Conservation (phyloP, 1,140 invertebrate species). For the Pseudomyrmex dendroicus region DNA sequence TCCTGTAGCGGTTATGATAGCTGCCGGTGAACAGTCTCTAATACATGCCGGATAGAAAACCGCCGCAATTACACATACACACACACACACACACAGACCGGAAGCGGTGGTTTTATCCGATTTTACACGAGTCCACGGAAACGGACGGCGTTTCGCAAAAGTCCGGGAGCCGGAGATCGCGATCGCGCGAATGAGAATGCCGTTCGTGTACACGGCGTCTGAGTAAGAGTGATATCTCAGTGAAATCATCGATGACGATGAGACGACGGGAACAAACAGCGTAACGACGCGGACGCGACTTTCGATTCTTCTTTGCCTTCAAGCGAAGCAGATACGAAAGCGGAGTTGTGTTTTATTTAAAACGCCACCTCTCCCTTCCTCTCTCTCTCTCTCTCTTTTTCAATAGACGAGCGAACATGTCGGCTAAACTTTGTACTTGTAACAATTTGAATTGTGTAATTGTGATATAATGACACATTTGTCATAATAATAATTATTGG, state of each 20-base stretch:
- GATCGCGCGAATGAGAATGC: constrained; percentile 14
- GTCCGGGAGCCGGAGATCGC: constrained; percentile 39
- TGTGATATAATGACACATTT: not conserved
- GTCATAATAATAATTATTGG: too few relatives aligned
- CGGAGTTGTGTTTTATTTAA: not conserved
- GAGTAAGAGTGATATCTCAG: constrained; percentile 72
- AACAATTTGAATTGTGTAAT: not conserved
- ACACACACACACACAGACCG: too few relatives aligned
- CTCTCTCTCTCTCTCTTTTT: too few relatives aligned
- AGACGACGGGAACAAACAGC: constrained; percentile 67
- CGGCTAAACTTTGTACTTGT: not conserved
- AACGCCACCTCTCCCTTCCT: too few relatives aligned
- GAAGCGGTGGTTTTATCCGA: constrained; percentile 46
- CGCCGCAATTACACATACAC: too few relatives aligned
- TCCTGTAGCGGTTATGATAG: constrained; percentile 13
- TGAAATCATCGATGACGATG: constrained; percentile 80
- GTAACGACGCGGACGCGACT: constrained; percentile 61
- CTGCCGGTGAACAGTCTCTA: not conserved
- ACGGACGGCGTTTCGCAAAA: constrained; percentile 48
- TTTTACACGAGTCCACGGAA: constrained; percentile 38
- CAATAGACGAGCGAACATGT: too few relatives aligned
- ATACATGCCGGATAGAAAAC: constrained; percentile 51
- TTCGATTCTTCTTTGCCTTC: constrained; percentile 70
- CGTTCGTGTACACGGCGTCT: not conserved
- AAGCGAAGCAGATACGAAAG: constrained; percentile 6